Evolutionary conservation across 2,888 invertebrate genomes (phyloP).

Genomic region (Aplocera efformata): DNA sequence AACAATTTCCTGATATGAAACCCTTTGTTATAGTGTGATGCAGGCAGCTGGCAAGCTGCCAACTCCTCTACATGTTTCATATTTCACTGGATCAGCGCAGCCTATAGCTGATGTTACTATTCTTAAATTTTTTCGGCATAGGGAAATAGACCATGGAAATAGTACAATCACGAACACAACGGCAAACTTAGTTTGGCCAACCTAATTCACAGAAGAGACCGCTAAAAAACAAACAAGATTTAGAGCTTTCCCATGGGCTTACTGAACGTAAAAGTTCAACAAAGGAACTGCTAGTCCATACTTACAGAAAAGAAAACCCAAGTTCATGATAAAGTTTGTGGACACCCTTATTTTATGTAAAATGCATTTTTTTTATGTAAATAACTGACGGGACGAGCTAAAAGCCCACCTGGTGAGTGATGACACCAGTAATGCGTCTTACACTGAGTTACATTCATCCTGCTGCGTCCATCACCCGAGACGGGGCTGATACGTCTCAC

Average conservation of each 20-base stretch:
- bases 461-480: too few relatives aligned
- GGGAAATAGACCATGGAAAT: slow-evolving; percentile 13
- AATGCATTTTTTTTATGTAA: too few relatives aligned
- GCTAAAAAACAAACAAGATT: slow-evolving; percentile 12
- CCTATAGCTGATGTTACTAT: slow-evolving; percentile 53
- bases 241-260: slow-evolving; percentile 9
- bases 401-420: too few relatives aligned
- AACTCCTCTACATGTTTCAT: slow-evolving; percentile 68
- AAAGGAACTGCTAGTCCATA: slow-evolving; percentile 12
- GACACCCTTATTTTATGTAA: too few relatives aligned
- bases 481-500: too few relatives aligned
- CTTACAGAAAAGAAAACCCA: slow-evolving; percentile 8
- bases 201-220: neutral
- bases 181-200: neutral
- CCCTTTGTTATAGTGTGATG: slow-evolving; percentile 70
- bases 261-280: slow-evolving; percentile 10
- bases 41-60: slow-evolving; percentile 69
- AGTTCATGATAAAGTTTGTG: slow-evolving; percentile 7
- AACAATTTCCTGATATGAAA: slow-evolving; percentile 72
- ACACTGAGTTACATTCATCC: too few relatives aligned
- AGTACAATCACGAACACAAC: neutral
- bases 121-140: slow-evolving; percentile 26
- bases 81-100: slow-evolving; percentile 70
- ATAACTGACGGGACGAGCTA: too few relatives aligned
- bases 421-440: too few relatives aligned